Conservation (phyloP, 2,113 vertebrate species). For the Serinus canaria region DNA sequence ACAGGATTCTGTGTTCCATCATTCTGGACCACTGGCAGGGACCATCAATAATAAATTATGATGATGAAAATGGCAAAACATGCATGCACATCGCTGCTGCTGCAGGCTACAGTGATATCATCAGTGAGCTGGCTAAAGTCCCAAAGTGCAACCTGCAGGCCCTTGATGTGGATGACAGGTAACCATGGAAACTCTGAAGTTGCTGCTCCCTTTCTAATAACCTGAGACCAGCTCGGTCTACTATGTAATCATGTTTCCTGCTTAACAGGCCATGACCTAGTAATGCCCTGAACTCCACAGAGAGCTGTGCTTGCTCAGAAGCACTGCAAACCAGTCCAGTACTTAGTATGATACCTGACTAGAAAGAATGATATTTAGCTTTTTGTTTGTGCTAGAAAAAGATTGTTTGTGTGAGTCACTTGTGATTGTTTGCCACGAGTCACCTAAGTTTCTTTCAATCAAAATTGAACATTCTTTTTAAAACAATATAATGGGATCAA, state of each 20-base stretch:
- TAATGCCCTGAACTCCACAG: background rate
- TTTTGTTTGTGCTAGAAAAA: background rate
- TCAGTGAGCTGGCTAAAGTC: conserved; percentile 81
- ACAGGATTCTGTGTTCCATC: conserved; percentile 82
- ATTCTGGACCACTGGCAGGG: conserved; percentile 84
- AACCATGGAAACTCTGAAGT: conserved; percentile 57
- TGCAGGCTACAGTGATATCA: conserved; percentile 85
- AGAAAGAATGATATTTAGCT: background rate
- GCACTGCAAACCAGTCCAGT: background rate
- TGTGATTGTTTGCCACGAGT: background rate
- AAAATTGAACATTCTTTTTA: background rate
- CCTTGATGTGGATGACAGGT: conserved; percentile 90
- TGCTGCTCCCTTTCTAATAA: conserved; percentile 24
- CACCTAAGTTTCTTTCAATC: background rate
- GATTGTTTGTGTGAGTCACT: background rate
- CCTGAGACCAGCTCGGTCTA: conserved; percentile 1
- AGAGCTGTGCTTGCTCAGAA: background rate
- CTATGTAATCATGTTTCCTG: background rate
- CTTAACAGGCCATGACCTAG: background rate
- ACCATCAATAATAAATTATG: conserved; percentile 84
- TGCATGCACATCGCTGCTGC: conserved; percentile 85
- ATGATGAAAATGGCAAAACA: conserved; percentile 87
- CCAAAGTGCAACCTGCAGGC: conserved; percentile 87
- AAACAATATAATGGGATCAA: background rate
- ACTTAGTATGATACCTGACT: background rate